Base-by-base conservation (phyloP, 2,888 invertebrate species). In the Hermaeophaga mercurialis region DNA sequence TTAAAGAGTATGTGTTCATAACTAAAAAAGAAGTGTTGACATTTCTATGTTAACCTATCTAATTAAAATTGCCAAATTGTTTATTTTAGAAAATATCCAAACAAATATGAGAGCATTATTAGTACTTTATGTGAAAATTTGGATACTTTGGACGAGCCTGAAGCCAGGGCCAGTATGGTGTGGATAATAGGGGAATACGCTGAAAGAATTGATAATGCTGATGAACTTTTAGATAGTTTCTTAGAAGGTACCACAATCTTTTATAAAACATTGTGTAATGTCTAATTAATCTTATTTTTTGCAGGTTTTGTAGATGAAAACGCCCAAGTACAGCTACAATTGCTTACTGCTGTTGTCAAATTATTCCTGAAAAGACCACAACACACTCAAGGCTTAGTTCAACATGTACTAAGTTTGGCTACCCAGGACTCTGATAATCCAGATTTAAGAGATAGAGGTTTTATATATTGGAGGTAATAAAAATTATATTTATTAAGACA, bases 91-190 rank as follows among this genome's bases (percentile, higher is more conserved):
- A 94, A 99, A 78, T 99, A 99, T 80, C 99, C 99, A 7, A 99
- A 99, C 79, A 97, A 99, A 78, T 99, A 99, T 75, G 99, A 99
- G 80, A 97, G 96, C 77, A 99, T 99, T 73, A 99, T 99, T 75
- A 96, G 97, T 60, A 99, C 98, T 0, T 82, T 99, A 4, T 99
- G 99, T 77, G 99, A 99, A 80, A 99, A 99, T 80, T 80, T 99
- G 66, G 99, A 99, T 73, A 99, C 99, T 0, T 78, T 99, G 58
- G 99, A 99, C 76, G 99, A 99, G 74, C 99, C 99, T 0, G 99
- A 99, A 76, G 99, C 98, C 0, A 84, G 98, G 67, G 98, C 98
- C 3, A 96, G 96, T 5, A 99, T 98, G 98, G 98, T 90, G 11
- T 91, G 90, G 90, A 91, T 91, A 53, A 90, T 91, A 62, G 98